Evolutionary conservation across 1,140 invertebrate species (phyloP).

Genomic region (Penaeus vannamei): DNA sequence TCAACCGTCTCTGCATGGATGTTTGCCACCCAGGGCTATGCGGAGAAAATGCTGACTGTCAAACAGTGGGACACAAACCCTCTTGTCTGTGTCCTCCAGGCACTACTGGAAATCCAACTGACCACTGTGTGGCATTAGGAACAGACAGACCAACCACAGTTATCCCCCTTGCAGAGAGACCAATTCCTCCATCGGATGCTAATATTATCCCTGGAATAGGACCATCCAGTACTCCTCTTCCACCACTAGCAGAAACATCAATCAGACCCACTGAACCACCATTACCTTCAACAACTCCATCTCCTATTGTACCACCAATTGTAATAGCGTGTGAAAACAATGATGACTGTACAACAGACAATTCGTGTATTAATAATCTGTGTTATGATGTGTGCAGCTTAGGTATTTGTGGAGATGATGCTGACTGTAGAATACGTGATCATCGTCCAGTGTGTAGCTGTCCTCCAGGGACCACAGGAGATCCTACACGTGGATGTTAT

Average conservation of each 20-base stretch:
- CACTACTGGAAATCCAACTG: constrained; percentile 80
- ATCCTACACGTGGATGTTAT: constrained; percentile 71
- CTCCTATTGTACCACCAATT: constrained; percentile 18
- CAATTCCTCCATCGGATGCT: constrained; percentile 84
- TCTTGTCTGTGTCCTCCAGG: constrained; percentile 85
- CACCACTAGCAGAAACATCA: constrained; percentile 6
- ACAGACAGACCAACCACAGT: constrained; percentile 73
- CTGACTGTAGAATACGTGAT: constrained; percentile 82
- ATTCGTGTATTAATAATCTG: constrained; percentile 76
- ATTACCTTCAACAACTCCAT: constrained; percentile 1
- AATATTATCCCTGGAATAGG: constrained; percentile 18
- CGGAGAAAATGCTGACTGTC: constrained; percentile 67
- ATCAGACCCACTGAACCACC: constrained; percentile 3
- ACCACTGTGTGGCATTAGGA: constrained; percentile 84
- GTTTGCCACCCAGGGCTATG: constrained; percentile 71
- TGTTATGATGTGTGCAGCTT: constrained; percentile 77
- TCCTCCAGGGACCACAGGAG: constrained; percentile 80
- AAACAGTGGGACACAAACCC: constrained; percentile 81
- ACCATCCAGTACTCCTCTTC: background rate
- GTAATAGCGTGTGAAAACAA: constrained; percentile 72
- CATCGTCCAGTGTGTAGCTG: constrained; percentile 84
- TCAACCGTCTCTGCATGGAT: constrained; percentile 63
- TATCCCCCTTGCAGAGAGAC: constrained; percentile 85
- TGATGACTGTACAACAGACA: constrained; percentile 84
- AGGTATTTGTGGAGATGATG: constrained; percentile 80